A percentile compares a stretch with the other conserved stretches of the same genome.
Conservation (phyloP, 2,888 invertebrate genomes). For the Mimas tiliae region DNA sequence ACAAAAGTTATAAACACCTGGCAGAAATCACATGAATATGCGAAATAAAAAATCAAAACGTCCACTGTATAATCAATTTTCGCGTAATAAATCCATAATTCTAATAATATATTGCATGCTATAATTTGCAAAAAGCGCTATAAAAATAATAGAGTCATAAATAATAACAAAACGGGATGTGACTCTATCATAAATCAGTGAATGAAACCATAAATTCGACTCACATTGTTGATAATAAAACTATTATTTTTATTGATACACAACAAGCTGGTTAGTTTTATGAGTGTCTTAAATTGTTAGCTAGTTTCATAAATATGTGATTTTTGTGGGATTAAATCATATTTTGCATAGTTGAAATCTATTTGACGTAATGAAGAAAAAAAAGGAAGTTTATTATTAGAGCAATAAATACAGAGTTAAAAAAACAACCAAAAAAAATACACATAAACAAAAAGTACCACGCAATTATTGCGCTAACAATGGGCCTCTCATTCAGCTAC, state of each 20-base stretch:
- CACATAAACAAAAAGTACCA: too few relatives aligned
- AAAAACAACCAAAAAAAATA: too few relatives aligned
- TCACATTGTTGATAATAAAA: conserved; percentile 54
- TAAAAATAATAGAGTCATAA: conserved; percentile 12
- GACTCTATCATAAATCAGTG: conserved; percentile 39
- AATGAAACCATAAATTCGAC: conserved; percentile 52
- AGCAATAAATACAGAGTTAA: too few relatives aligned
- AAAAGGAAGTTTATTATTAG: too few relatives aligned
- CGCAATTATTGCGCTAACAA: too few relatives aligned
- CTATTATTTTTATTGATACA: conserved; percentile 60
- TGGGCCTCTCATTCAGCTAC: too few relatives aligned
- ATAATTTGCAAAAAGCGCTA: conserved; percentile 18
- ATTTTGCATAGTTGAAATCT: neutral
- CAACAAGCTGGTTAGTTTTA: conserved; percentile 52
- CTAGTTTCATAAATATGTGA: conserved; percentile 32
- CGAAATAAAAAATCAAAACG: neutral
- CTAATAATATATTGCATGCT: neutral
- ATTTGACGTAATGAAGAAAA: too few relatives aligned
- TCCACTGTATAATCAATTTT: neutral
- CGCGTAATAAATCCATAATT: neutral
- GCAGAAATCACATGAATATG: neutral
- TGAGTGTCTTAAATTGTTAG: conserved; percentile 55
- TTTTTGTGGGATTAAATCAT: neutral
- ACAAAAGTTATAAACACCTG: neutral
- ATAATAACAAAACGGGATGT: conserved; percentile 28